These are phyloP conservation scores for Ariopsis seemanni DNA, from an alignment of 2,113 vertebrate species.

Conservation along the genomic window DNA sequence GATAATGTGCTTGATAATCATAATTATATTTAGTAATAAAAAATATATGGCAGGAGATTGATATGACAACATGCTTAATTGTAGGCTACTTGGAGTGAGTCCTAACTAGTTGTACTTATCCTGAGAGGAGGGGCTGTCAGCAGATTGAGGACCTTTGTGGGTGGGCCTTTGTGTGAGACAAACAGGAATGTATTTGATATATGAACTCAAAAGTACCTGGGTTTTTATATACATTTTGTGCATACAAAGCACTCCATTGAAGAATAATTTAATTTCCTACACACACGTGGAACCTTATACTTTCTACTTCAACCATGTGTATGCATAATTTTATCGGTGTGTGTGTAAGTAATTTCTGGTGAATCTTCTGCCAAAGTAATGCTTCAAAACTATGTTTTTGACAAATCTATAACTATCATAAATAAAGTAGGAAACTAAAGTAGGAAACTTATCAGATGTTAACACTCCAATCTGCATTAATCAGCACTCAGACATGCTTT, in stretches of 20 bases:
- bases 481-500: neutral
- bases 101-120: neutral
- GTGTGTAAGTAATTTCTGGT: neutral
- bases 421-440: neutral
- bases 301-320: neutral
- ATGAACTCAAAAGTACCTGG: neutral
- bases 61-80: constrained; percentile 2
- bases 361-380: neutral
- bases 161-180: neutral
- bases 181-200: neutral
- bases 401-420: neutral
- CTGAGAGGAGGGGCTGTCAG: neutral
- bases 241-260: neutral
- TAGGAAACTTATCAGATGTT: neutral
- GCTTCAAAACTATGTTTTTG: neutral
- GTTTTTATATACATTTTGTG: neutral
- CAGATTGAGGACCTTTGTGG: neutral
- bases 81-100: neutral
- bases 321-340: neutral
- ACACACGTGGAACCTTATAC: neutral
- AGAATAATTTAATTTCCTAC: neutral
- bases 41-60: neutral
- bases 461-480: neutral
- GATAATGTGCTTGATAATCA: constrained; percentile 10
- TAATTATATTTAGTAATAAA: constrained; percentile 5